Conservation (phyloP, 2,888 invertebrate genomes). For the Limnephilus lunatus region DNA sequence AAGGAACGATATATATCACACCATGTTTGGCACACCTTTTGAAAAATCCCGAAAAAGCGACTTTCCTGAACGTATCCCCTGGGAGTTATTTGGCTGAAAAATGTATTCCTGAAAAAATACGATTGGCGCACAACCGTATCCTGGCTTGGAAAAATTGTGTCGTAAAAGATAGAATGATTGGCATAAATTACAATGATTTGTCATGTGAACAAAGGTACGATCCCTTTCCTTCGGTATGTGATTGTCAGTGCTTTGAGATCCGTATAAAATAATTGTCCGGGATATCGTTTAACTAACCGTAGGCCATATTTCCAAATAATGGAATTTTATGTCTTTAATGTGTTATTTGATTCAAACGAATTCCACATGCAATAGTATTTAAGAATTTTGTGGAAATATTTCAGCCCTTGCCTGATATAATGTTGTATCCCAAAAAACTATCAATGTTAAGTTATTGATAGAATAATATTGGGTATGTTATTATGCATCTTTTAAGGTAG, state of each 20-base stretch:
- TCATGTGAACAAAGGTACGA: conserved; percentile 36
- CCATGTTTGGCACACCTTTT: conserved; percentile 54
- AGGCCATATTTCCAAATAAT: background rate
- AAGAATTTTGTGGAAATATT: background rate
- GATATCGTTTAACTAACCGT: conserved; percentile 19
- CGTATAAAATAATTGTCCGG: background rate
- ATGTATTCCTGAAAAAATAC: conserved; percentile 59
- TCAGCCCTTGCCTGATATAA: no score
- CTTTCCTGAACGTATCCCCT: conserved; percentile 52
- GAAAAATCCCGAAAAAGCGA: conserved; percentile 50
- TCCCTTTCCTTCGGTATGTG: conserved; percentile 24
- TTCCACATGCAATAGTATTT: background rate
- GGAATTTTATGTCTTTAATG: background rate
- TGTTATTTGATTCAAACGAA: background rate
- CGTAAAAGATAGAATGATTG: conserved; percentile 53
- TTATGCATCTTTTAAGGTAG: no score
- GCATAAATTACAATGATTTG: conserved; percentile 54
- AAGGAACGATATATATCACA: conserved; percentile 45
- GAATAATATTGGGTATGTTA: no score
- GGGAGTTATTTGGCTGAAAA: conserved; percentile 60
- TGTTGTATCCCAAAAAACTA: no score
- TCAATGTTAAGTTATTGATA: no score
- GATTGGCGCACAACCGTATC: conserved; percentile 46
- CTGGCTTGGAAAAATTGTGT: conserved; percentile 53
- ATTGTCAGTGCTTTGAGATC: conserved; percentile 9